These are phyloP conservation scores for Lepus oiostolus DNA, from an alignment of 2,797 vertebrate genomes.

Conservation along the genomic window DNA sequence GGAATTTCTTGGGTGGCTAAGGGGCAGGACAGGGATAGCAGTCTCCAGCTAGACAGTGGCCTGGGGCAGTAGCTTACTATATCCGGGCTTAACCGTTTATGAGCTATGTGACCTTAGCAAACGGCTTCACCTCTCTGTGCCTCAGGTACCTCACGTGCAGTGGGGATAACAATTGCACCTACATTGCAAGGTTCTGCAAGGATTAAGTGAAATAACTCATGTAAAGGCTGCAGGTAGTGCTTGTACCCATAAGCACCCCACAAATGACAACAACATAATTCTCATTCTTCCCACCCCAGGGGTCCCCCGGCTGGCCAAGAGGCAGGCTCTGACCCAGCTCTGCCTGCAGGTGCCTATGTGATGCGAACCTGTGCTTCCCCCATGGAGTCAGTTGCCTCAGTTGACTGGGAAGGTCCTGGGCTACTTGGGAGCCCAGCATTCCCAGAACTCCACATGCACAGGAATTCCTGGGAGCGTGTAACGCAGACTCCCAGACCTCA, in stretches of 20 bases:
- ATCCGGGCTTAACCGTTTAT: background rate
- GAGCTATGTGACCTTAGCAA: background rate
- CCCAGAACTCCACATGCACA: rapidly evolving
- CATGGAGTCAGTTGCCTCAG: background rate
- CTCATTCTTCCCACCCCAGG: rapidly evolving
- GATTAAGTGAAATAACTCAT: background rate
- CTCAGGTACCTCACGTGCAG: background rate
- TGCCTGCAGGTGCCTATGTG: background rate
- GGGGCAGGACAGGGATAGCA: background rate
- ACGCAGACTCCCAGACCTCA: background rate
- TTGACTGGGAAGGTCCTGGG: background rate
- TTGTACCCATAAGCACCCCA: background rate
- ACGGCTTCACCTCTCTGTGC: background rate
- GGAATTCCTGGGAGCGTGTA: background rate
- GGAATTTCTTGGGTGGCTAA: background rate
- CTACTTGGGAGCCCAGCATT: background rate
- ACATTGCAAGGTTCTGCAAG: background rate
- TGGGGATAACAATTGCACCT: background rate
- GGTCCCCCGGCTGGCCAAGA: background rate
- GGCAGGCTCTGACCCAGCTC: background rate
- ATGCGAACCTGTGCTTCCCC: background rate
- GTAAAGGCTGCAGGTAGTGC: background rate
- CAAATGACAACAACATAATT: background rate
- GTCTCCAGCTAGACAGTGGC: background rate
- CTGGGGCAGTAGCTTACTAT: background rate